A percentile compares a stretch with the other conserved stretches of the same genome.
Evolutionary conservation across 2,113 vertebrate species (phyloP).

Genomic region (Ceratotherium simum): DNA sequence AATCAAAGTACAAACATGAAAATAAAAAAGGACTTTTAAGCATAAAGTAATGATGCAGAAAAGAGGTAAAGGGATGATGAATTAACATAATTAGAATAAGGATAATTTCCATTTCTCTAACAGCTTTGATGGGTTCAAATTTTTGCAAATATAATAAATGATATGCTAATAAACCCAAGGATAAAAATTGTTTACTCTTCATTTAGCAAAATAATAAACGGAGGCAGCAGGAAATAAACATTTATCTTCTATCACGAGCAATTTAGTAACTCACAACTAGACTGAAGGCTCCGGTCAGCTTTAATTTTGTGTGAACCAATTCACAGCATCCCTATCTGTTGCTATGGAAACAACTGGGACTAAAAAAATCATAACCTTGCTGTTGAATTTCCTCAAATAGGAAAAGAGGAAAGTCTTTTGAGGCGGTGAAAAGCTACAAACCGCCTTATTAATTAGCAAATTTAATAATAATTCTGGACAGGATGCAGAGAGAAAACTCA

Average conservation of each 20-base stretch:
- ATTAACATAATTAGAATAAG: slow-evolving; percentile 40
- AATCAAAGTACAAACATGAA: slow-evolving; percentile 13
- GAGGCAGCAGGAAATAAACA: slow-evolving; percentile 51
- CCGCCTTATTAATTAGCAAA: slow-evolving; percentile 62
- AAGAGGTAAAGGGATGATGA: neutral
- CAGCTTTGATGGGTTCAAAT: slow-evolving; percentile 44
- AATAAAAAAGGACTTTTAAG: neutral
- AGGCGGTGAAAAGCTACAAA: slow-evolving; percentile 61
- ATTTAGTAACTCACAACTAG: slow-evolving; percentile 63
- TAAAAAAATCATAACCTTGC: slow-evolving; percentile 56
- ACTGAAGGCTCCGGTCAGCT: slow-evolving; percentile 75
- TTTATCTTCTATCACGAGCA: slow-evolving; percentile 53
- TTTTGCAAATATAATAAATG: slow-evolving; percentile 58
- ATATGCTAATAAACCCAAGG: slow-evolving; percentile 49
- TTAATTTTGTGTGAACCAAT: slow-evolving; percentile 80
- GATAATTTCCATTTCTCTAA: slow-evolving; percentile 53
- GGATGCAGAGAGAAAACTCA: slow-evolving; percentile 45
- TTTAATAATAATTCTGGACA: slow-evolving; percentile 48
- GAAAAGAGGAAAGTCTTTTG: slow-evolving; percentile 45
- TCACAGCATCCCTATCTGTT: slow-evolving; percentile 71
- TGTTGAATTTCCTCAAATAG: slow-evolving; percentile 62
- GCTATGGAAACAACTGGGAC: slow-evolving; percentile 58
- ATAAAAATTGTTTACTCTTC: slow-evolving; percentile 48
- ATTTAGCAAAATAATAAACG: slow-evolving; percentile 63
- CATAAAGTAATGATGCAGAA: slow-evolving; percentile 26